Evolutionary conservation across 2,113 vertebrate genomes (phyloP).

Genomic region (Coryphaenoides rupestris): DNA sequence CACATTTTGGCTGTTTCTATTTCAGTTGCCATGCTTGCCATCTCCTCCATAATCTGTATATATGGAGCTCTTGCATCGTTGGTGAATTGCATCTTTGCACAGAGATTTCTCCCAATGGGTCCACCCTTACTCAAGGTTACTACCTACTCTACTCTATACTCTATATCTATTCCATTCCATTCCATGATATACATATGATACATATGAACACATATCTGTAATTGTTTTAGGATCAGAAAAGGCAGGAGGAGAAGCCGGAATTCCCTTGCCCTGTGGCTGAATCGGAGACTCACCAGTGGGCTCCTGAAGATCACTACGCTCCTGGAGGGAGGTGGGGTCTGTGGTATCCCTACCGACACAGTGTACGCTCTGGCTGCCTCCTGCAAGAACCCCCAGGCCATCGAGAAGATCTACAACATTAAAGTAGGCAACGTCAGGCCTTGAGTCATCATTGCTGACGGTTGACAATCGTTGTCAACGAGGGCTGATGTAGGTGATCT

Average conservation of each 20-base stretch:
- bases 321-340: slow-evolving; percentile 75
- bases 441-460: too few species aligned
- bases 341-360: slow-evolving; percentile 85
- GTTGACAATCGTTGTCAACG: not conserved
- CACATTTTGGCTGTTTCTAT: slow-evolving; percentile 5
- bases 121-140: slow-evolving; percentile 75
- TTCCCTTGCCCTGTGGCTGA: slow-evolving; percentile 64
- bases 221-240: slow-evolving; percentile 39
- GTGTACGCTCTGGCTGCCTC: slow-evolving; percentile 87
- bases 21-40: slow-evolving; percentile 74
- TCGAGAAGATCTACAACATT: slow-evolving; percentile 85
- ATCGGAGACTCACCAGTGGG: slow-evolving; percentile 78
- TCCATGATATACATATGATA: not conserved
- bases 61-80: slow-evolving; percentile 80
- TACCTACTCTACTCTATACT: not conserved
- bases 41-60: slow-evolving; percentile 73
- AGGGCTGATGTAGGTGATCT: not conserved
- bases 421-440: slow-evolving; percentile 68
- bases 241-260: slow-evolving; percentile 32
- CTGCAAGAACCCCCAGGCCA: slow-evolving; percentile 83
- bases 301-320: slow-evolving; percentile 74
- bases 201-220: not conserved
- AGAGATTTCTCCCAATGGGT: slow-evolving; percentile 75
- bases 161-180: not conserved
- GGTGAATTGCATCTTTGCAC: slow-evolving; percentile 74